Evolutionary conservation across 2,113 vertebrate genomes (phyloP).

Genomic region (Ia io): DNA sequence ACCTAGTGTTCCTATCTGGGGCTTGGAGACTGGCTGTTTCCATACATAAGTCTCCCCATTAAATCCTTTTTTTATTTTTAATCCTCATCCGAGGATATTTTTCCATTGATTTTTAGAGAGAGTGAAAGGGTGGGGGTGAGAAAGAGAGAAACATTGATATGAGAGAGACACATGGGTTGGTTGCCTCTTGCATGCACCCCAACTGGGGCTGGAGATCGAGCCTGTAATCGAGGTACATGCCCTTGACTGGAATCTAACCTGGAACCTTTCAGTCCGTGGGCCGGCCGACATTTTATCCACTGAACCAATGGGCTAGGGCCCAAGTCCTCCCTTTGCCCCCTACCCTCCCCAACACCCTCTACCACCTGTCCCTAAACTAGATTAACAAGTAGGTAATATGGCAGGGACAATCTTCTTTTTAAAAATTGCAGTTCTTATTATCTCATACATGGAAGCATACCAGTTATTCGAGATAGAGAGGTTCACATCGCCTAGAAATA

Average conservation of each 20-base stretch:
- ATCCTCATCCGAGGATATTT: no score
- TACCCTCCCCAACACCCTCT: background rate
- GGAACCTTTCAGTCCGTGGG: no score
- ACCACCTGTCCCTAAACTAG: background rate
- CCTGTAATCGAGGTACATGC: no score
- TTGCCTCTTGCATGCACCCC: no score
- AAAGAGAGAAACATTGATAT: no score
- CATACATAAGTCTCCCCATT: background rate
- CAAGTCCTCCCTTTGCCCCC: background rate
- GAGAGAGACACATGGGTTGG: no score
- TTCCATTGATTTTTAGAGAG: no score
- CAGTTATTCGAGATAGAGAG: background rate
- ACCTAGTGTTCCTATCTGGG: background rate
- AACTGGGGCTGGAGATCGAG: no score
- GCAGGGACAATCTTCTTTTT: background rate
- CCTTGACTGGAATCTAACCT: no score
- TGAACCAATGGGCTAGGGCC: no score
- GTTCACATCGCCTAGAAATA: background rate
- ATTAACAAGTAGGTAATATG: background rate
- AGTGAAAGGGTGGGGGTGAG: no score
- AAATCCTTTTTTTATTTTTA: background rate
- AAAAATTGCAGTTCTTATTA: background rate
- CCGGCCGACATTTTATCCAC: no score
- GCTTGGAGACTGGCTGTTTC: background rate
- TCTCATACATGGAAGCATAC: background rate